Evolutionary conservation across 2,797 vertebrate genomes (phyloP).

Genomic region (Tauraco hartlaubi): DNA sequence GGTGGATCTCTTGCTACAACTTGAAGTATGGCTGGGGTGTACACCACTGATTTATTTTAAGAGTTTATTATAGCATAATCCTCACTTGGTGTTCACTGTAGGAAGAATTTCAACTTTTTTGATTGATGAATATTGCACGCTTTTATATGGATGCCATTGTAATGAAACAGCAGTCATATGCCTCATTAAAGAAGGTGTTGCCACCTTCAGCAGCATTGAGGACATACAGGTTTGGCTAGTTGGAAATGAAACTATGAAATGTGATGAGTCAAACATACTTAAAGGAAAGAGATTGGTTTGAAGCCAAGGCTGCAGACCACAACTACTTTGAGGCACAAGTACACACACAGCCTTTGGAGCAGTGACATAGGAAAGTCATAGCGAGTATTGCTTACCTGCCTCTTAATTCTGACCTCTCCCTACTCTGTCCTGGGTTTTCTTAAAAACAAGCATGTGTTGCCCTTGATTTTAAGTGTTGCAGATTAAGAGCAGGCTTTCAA

Average conservation of each 20-base stretch:
- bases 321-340: constrained; percentile 14
- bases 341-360: neutral
- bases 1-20: neutral
- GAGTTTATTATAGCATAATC: constrained; percentile 23
- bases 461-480: neutral
- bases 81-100: constrained; percentile 21
- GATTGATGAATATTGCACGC: constrained; percentile 48
- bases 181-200: constrained; percentile 79
- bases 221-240: constrained; percentile 77
- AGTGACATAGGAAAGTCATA: neutral
- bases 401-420: neutral
- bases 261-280: constrained; percentile 73
- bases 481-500: neutral
- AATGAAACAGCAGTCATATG: constrained; percentile 68
- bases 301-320: constrained; percentile 45
- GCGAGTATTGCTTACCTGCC: neutral
- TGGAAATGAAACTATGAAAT: constrained; percentile 73
- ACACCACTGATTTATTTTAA: constrained; percentile 1
- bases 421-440: neutral
- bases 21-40: constrained; percentile 6
- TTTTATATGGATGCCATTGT: constrained; percentile 72
- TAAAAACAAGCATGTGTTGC: neutral
- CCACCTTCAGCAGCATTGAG: constrained; percentile 64
- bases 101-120: constrained; percentile 62
- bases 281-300: constrained; percentile 25